Conservation (phyloP, 2,888 invertebrate species). For the Drosophila mettleri region DNA sequence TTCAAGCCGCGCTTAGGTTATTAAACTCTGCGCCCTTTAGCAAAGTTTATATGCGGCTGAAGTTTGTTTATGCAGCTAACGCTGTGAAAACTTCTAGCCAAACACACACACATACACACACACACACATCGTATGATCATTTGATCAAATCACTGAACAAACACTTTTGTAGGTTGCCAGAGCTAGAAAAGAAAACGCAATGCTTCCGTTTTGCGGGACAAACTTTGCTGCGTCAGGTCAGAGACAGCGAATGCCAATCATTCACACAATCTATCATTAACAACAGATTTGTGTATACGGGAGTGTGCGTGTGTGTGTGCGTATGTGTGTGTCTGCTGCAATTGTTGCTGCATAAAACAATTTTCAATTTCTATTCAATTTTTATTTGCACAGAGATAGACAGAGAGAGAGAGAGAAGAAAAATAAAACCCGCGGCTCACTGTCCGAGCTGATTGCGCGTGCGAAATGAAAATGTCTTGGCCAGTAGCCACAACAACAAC, state of each 20-base stretch:
- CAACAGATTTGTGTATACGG: constrained; percentile 27
- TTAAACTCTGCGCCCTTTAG: constrained; percentile 37
- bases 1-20: constrained; percentile 23
- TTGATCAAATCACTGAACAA: constrained; percentile 64
- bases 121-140: constrained; percentile 25
- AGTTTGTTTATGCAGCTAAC: constrained; percentile 65
- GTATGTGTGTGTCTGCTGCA: constrained; percentile 14
- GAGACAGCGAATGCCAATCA: constrained; percentile 72
- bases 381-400: constrained; percentile 62
- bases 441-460: constrained; percentile 61
- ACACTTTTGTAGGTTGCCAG: constrained; percentile 58
- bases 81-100: constrained; percentile 48
- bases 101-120: constrained; percentile 20
- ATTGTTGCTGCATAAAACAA: constrained; percentile 57
- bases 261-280: constrained; percentile 61
- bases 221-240: constrained; percentile 66
- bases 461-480: constrained; percentile 80
- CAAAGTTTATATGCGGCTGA: constrained; percentile 15
- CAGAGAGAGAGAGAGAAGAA: constrained; percentile 23
- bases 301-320: constrained; percentile 5
- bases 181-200: constrained; percentile 64
- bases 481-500: constrained; percentile 56
- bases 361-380: constrained; percentile 79
- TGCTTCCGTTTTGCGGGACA: constrained; percentile 68
- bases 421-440: constrained; percentile 39